These are phyloP conservation scores for Sterrhoptilus dennistouni DNA, from an alignment of 2,113 vertebrate species.

Conservation along the genomic window DNA sequence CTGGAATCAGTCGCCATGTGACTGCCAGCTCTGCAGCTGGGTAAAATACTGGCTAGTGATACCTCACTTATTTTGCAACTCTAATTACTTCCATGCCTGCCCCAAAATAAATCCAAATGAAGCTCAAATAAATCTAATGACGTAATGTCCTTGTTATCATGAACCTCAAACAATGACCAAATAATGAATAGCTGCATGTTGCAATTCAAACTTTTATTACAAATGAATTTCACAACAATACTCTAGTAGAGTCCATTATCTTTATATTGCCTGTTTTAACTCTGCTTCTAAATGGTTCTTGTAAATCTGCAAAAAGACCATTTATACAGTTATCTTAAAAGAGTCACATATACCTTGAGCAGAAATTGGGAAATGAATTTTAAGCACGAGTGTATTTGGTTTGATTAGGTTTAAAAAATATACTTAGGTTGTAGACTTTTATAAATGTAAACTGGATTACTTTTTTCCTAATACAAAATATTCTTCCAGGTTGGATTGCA, in stretches of 20 bases:
- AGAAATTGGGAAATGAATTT: neutral
- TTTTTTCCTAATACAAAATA: neutral
- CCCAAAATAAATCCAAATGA: neutral
- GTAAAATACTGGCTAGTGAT: neutral
- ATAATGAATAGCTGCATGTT: neutral
- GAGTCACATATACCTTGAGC: neutral
- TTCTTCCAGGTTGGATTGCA: neutral
- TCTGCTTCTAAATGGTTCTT: neutral
- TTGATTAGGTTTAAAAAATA: neutral
- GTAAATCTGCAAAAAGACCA: neutral
- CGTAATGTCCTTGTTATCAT: neutral
- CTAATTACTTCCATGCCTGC: neutral
- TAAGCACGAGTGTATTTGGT: neutral
- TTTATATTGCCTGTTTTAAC: neutral
- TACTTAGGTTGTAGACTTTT: neutral
- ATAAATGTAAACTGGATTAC: neutral
- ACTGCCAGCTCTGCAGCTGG: neutral
- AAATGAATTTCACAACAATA: slow-evolving; percentile 5
- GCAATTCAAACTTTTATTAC: neutral
- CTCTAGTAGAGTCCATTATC: neutral
- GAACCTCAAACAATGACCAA: neutral
- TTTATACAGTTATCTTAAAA: neutral
- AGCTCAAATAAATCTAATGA: neutral
- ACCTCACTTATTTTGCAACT: neutral
- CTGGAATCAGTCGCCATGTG: neutral